A percentile compares a stretch with the other conserved stretches of the same genome.
Evolutionary conservation across 2,113 vertebrate species (phyloP).

Genomic region (Dascyllus trimaculatus): DNA sequence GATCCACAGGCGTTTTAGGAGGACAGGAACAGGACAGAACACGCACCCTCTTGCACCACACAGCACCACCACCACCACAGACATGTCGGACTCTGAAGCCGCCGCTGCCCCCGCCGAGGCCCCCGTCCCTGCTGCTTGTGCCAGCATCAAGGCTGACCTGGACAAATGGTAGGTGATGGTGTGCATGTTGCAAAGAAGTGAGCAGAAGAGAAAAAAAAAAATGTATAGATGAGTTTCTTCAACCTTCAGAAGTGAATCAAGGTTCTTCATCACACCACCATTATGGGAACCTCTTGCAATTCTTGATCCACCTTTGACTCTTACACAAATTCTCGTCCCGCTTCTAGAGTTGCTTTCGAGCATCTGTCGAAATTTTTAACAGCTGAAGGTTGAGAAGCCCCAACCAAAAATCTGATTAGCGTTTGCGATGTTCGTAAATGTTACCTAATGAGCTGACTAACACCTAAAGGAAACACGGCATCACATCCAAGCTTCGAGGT

Average conservation of each 20-base stretch:
- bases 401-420: background rate
- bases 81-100: slow-evolving; percentile 85
- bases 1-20: slow-evolving; percentile 66
- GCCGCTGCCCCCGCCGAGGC: slow-evolving; percentile 73
- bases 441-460: background rate
- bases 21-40: slow-evolving; percentile 71
- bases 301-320: background rate
- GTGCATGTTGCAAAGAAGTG: slow-evolving; percentile 4
- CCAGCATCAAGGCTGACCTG: slow-evolving; percentile 83
- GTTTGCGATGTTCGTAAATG: background rate
- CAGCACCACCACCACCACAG: slow-evolving; percentile 60
- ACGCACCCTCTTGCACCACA: slow-evolving; percentile 40
- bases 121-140: slow-evolving; percentile 80
- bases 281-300: background rate
- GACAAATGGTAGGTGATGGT: slow-evolving; percentile 84
- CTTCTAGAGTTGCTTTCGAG: background rate
- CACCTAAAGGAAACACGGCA: background rate
- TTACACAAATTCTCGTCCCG: background rate
- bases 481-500: too few relatives aligned
- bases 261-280: background rate
- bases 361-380: too few relatives aligned
- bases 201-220: background rate
- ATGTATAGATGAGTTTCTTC: background rate
- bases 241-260: background rate
- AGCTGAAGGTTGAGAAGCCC: background rate